Evolutionary conservation across 2,797 vertebrate genomes (phyloP).

Genomic region (Pogonophryne albipinna): DNA sequence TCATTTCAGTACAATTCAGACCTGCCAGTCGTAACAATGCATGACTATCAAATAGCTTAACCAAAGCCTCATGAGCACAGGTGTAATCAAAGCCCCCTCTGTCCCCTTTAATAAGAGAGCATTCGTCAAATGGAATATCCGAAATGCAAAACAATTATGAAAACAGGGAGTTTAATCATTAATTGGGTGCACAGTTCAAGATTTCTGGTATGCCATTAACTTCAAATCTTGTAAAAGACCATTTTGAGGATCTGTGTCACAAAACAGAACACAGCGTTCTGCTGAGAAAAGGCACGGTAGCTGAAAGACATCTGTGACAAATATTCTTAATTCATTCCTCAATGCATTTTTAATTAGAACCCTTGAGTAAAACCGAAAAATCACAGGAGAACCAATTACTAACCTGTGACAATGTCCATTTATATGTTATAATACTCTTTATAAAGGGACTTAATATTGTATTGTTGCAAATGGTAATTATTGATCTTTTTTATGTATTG

Average conservation of each 20-base stretch:
- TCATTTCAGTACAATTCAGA: constrained; percentile 16
- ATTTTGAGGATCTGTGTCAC: background rate
- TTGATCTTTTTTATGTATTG: background rate
- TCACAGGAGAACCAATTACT: background rate
- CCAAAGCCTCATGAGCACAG: constrained; percentile 32
- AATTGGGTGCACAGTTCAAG: background rate
- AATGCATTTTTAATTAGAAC: background rate
- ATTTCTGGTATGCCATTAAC: background rate
- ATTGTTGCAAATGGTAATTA: background rate
- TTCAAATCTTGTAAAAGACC: background rate
- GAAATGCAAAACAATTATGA: background rate
- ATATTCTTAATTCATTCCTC: background rate
- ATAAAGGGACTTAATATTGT: background rate
- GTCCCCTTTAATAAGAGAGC: constrained; percentile 35
- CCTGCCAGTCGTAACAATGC: constrained; percentile 25
- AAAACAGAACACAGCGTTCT: background rate
- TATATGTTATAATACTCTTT: background rate
- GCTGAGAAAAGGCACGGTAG: background rate
- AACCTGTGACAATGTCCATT: background rate
- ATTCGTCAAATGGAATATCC: constrained; percentile 28
- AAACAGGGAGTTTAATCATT: constrained; percentile 20
- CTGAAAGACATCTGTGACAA: background rate
- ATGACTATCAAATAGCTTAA: constrained; percentile 50
- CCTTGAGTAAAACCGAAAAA: background rate
- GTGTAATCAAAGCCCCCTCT: constrained; percentile 50